Evolutionary conservation across 2,797 vertebrate genomes (phyloP).

Genomic region (Sebastiscus albofasciatus): DNA sequence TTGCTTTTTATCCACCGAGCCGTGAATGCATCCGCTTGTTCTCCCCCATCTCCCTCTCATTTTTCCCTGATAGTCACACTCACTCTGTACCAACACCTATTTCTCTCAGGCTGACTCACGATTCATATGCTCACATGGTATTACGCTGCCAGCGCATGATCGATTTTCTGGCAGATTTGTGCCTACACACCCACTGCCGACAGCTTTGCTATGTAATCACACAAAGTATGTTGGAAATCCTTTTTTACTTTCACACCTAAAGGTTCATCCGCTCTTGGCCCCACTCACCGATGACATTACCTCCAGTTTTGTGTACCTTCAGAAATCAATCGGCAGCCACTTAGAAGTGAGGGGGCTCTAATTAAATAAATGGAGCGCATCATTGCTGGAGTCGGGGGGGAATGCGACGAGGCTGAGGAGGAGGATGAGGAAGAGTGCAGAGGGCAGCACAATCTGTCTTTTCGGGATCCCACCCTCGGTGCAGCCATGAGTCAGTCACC

Average conservation of each 20-base stretch:
- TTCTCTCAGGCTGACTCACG: slow-evolving; percentile 48
- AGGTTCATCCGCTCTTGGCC: slow-evolving; percentile 42
- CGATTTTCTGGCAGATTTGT: slow-evolving; percentile 59
- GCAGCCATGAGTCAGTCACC: slow-evolving; percentile 57
- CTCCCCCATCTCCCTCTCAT: slow-evolving; percentile 38
- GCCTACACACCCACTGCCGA: slow-evolving; percentile 33
- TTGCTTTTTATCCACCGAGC: slow-evolving; percentile 47
- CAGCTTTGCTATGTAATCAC: slow-evolving; percentile 58
- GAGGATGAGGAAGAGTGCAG: not conserved
- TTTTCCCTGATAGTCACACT: slow-evolving; percentile 45
- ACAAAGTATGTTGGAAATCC: slow-evolving; percentile 63
- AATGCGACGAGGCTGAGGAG: not conserved
- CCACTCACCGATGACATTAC: slow-evolving; percentile 49
- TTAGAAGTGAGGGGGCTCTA: slow-evolving; percentile 66
- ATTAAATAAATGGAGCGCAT: slow-evolving; percentile 73
- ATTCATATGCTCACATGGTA: slow-evolving; percentile 51
- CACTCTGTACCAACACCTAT: slow-evolving; percentile 53
- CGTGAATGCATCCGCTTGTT: slow-evolving; percentile 56
- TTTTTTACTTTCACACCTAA: slow-evolving; percentile 63
- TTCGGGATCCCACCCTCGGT: slow-evolving; percentile 36
- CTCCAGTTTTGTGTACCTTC: slow-evolving; percentile 46
- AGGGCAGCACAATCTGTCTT: slow-evolving; percentile 40
- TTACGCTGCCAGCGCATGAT: slow-evolving; percentile 50
- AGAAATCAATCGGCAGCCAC: slow-evolving; percentile 66
- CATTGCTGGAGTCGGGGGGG: slow-evolving; percentile 12